Evolutionary conservation across 2,888 invertebrate species (phyloP).

Genomic region (Iphiclides podalirius): DNA sequence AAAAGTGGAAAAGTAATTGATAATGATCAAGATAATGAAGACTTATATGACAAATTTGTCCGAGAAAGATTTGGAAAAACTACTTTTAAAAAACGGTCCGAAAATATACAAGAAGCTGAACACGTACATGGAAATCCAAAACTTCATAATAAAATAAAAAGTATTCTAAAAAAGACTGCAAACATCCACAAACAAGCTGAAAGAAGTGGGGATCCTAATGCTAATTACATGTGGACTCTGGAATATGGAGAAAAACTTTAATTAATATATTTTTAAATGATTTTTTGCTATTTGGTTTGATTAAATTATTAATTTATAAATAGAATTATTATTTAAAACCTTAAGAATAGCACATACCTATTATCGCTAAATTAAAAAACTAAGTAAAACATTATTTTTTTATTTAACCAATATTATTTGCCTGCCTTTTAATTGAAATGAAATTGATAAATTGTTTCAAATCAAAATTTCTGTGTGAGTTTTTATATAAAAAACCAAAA

Average conservation of each 20-base stretch:
- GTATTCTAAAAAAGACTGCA: slow-evolving; percentile 63
- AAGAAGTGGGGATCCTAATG: slow-evolving; percentile 65
- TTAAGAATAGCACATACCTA: too few relatives aligned
- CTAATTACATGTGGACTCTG: slow-evolving; percentile 75
- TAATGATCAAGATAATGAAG: slow-evolving; percentile 39
- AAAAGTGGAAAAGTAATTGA: slow-evolving; percentile 24
- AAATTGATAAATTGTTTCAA: too few relatives aligned
- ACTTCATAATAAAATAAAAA: slow-evolving; percentile 53
- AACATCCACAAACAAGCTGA: slow-evolving; percentile 59
- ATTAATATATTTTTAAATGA: slow-evolving; percentile 9
- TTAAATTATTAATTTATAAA: slow-evolving; percentile 16
- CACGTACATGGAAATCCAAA: slow-evolving; percentile 45
- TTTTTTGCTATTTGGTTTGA: slow-evolving; percentile 3
- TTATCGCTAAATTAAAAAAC: too few relatives aligned
- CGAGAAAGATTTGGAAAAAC: slow-evolving; percentile 68
- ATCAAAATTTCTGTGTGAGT: too few relatives aligned
- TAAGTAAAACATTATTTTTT: too few relatives aligned
- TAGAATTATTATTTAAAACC: too few relatives aligned
- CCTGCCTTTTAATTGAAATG: too few relatives aligned
- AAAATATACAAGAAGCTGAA: slow-evolving; percentile 44
- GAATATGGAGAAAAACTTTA: slow-evolving; percentile 72
- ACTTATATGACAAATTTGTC: slow-evolving; percentile 72
- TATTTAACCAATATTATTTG: too few relatives aligned
- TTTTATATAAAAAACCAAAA: too few relatives aligned
- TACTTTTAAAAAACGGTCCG: slow-evolving; percentile 54